Base-by-base conservation (phyloP, 2,888 invertebrate genomes). In the Cynaeus angustus region DNA sequence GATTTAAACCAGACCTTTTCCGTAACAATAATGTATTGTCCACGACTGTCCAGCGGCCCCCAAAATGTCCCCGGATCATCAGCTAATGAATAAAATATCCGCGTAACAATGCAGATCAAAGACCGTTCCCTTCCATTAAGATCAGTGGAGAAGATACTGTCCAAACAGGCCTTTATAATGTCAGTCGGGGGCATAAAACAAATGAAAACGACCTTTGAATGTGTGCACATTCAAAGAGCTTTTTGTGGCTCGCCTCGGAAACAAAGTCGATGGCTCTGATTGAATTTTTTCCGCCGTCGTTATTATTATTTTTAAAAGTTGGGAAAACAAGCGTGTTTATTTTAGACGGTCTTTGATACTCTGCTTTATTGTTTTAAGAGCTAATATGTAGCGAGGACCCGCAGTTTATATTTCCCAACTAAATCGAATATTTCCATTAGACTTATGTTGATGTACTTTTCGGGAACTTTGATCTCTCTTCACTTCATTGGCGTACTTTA, bases 401-500 rank as follows among this genome's bases (percentile, higher is more conserved):
- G 55, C 52, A 70, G 74, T 75, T 75, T 76, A 74, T 69, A 73
- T 74, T 76, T 74, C 74, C 56, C 71, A 73, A 75, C 70, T 73
- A 74, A 77, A 79, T 79, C 76, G 78, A 79, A 78, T 78, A 78
- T 80, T 80, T 79, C 79, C 78, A 80, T 79, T 78, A 78, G 72
- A 75, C 73, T 71, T 74, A 75, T 77, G 77, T 77, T 80, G 80
- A 79, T 78, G 78, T 76, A 75, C 75, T 76, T 72, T 71, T 71
- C 72, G 72, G 66, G 71, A 74, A 77, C 82, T 83, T 84, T 84
- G 83, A 84, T 84, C 84, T 83, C 72, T 81, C 78, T 77, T 72
- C 83, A 83, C 83, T 78, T 78, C 80, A 82, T 82, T 80, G 82
- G 77, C 78, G 75, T 77, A 81, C 82, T 83, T 83, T 81, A 83